Conservation (phyloP, 2,888 invertebrate genomes). For the Rotaria macrura region DNA sequence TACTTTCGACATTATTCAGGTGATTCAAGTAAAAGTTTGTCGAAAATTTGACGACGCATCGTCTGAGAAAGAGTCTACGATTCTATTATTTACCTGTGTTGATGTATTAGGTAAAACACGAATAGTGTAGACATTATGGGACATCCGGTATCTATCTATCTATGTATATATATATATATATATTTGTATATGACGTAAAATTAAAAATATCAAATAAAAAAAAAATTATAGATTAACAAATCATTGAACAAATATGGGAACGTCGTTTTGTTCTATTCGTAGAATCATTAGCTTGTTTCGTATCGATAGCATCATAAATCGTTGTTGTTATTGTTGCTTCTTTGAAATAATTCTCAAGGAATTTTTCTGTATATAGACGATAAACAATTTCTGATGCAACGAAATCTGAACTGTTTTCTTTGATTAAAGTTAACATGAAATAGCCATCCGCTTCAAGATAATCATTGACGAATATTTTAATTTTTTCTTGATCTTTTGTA, state of each 20-base stretch:
- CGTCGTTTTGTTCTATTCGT: not conserved
- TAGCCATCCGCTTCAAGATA: conserved; percentile 7
- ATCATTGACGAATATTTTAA: not conserved
- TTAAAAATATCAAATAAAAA: not conserved
- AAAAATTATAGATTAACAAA: not conserved
- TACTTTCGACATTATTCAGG: too few relatives aligned
- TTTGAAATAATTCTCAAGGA: not conserved
- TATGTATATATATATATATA: too few relatives aligned
- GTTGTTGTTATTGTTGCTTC: not conserved
- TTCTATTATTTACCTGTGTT: too few relatives aligned
- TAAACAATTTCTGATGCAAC: conserved; percentile 4
- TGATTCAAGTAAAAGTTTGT: too few relatives aligned
- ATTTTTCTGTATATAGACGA: not conserved
- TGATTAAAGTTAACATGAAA: conserved; percentile 1
- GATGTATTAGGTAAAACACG: too few relatives aligned
- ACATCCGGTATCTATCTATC: too few relatives aligned
- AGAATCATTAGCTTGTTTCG: not conserved
- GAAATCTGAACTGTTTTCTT: conserved; percentile 16
- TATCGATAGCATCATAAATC: not conserved
- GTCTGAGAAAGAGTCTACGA: too few relatives aligned
- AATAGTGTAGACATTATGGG: too few relatives aligned
- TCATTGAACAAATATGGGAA: not conserved
- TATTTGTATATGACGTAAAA: too few relatives aligned
- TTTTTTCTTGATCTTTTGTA: not conserved
- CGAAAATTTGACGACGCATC: too few relatives aligned